Base-by-base conservation (phyloP, 2,797 vertebrate genomes). In the Enteromius afrohamiltoni region DNA sequence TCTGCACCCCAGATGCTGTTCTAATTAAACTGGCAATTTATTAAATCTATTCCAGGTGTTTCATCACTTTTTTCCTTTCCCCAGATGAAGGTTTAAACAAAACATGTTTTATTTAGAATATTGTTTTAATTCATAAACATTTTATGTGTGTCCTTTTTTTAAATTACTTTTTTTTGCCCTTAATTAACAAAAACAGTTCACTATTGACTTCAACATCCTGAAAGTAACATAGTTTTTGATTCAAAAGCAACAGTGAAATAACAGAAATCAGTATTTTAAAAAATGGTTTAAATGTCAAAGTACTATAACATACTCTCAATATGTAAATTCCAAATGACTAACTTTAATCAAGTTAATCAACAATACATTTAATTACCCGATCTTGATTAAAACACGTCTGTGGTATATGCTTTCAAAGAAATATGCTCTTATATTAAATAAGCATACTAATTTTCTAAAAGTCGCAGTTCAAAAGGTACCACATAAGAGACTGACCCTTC, bases 361-460 rank as follows among this genome's bases (percentile, higher is more conserved):
- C 19, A 31, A 71, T 71, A 31, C 5, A 2, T 49, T 49, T 29
- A 29, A 21, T 7, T 1, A 34, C 62, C 16, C 1, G 7, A 65
- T 19, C 31, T 65, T 19, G 7, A 19, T 34, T 31, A 65, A 19
- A 65, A 19, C 31, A 65, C 3, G 1, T 45, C 68, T 47, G 68
- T 70, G 70, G 8, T 51, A 21, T 31, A 73, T 31, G 26, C 45
- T 51, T 21, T 73, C 11, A 47, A 10, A 47, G 45, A 51, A 71
- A 26, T 49, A 31, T 17, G 11, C 21, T 51, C 26, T 31, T 73
- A 51, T 34, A 73, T 51, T 51, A 51, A 9, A 73, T 4, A 29
- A 71, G 45, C 70, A 26, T 70, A 47, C 17, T 70, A 3, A 70
- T 47, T 70, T 70, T 70, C 68, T 62, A 29, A 62, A 47, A 47